Base-by-base conservation (phyloP, 2,113 vertebrate species). In the Willisornis vidua region DNA sequence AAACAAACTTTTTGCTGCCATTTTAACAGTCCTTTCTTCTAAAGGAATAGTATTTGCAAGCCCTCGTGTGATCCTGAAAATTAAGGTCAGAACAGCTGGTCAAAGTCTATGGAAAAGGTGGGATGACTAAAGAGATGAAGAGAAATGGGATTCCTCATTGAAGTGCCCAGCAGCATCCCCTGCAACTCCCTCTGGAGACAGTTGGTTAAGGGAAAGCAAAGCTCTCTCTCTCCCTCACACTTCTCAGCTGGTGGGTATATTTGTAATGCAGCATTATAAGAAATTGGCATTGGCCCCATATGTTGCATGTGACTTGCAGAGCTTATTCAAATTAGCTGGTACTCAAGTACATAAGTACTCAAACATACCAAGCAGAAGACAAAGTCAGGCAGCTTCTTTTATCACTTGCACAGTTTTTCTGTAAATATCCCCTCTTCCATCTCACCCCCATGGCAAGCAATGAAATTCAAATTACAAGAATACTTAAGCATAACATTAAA, bases 201-300 rank as follows among this genome's bases (percentile, higher is more conserved):
- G 90, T 92, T 97, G 93, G 92, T 80, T 93, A 90, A 61, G 82
- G 59, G 54, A 75, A 93, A 87, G 76, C 87, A 82, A 89, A 97
- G 78, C 77, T 90, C 89, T 80, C 77, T 90, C 89, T 80, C 87
- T 68, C 46, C 83, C 85, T 95, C 90, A 93, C 90, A 85, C 93
- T 96, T 95, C 90, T 96, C 87, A 96, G 96, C 92, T 96, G 92
- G 71, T 96, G 93, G 86, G 89, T 96, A 94, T 95, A 96, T 93
- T 93, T 96, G 92, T 87, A 96, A 97, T 88, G 86, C 86, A 92
- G 89, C 85, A 89, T 94, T 91, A 95, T 85, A 94, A 94, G 87
- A 95, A 78, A 85, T 92, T 97, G 96, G 96, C 91, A 93, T 82
- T 51, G 73, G 86, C 93, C 79, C 97, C 93, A 93, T 89, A 94